Evolutionary conservation across 2,888 invertebrate species (phyloP), one percentile per base, ranked within the genome.

Genomic region (Ptilodon capucinus): DNA sequence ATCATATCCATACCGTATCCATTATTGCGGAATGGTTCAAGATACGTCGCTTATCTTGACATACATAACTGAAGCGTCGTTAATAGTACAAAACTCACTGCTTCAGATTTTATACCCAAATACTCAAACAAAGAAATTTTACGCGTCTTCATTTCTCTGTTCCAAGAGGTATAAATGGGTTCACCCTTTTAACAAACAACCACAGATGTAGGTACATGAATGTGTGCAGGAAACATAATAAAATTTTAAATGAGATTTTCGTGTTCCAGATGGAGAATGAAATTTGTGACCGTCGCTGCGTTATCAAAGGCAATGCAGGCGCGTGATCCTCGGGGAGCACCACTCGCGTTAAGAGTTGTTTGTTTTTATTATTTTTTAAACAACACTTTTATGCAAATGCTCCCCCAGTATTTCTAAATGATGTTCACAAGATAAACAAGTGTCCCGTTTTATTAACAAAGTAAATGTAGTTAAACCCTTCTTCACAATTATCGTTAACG

Each of bases 251-350:
- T 39, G 39, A 21, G 23, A 36, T 36, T 23, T 19, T 21, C 13
- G 21, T 21, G 14, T 39, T 39, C 2, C 39, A 39, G 39, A 39
- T 39, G 39, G 39, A 21, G 39, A 39, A n/a, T 21, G 23, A 14
- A 13, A 21, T 39, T 39, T 21, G 39, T 21, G 39, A 9, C 13
- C 11, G 39, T 23, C 39, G 14, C 23, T n/a, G 4, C 39, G 39
- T 39, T 39, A 39, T 39, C 39, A 39, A 39, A 21, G 39, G 39
- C 39, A 21, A 39, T 39, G 39, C 39, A 39, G 39, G 39, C 39
- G 21, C 13, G 13, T 14, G 39, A 19, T 21, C 39, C 39, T 21
- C 39, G 13, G 21, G 23, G 39, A 16, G n/a, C 21, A 11, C 5
- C 11, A 36, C 17, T 18, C 18, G 6, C 13, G 14, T 34, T 34